Conservation (phyloP, 1,140 invertebrate species). For the Bursaphelenchus mucronatus region DNA sequence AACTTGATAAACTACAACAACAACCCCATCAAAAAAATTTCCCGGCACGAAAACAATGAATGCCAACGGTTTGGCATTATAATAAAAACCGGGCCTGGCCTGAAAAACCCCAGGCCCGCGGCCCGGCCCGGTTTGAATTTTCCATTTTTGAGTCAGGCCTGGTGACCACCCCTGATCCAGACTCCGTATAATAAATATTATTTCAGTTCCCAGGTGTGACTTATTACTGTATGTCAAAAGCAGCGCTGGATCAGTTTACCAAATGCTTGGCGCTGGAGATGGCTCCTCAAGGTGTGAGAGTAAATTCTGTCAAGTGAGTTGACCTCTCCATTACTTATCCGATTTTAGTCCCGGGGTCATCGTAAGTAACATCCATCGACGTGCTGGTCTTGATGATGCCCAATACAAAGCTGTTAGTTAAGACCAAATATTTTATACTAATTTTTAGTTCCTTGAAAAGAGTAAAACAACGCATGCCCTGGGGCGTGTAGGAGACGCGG, state of each 20-base stretch:
- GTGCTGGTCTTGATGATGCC: slow-evolving; percentile 71
- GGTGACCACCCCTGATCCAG: too few species aligned
- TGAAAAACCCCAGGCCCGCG: too few species aligned
- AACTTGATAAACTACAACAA: too few species aligned
- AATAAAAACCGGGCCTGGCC: too few species aligned
- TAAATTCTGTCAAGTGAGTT: slow-evolving; percentile 61
- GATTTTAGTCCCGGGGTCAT: slow-evolving; percentile 71
- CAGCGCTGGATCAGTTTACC: slow-evolving; percentile 61
- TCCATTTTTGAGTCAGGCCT: too few species aligned
- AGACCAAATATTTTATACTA: neutral
- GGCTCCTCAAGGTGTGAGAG: slow-evolving; percentile 60
- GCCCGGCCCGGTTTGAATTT: too few species aligned
- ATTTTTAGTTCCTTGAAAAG: slow-evolving; percentile 64
- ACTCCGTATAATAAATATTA: slow-evolving; percentile 1
- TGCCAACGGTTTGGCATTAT: too few species aligned
- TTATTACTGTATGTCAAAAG: slow-evolving; percentile 62
- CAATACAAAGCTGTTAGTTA: slow-evolving; percentile 67
- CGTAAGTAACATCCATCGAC: slow-evolving; percentile 73
- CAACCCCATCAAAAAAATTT: too few species aligned
- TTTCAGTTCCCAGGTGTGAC: slow-evolving; percentile 55
- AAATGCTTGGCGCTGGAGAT: slow-evolving; percentile 62
- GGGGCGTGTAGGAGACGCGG: slow-evolving; percentile 62
- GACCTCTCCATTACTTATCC: neutral
- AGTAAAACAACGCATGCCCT: slow-evolving; percentile 65
- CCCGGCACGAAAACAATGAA: too few species aligned